phyloP scores from a whole-genome alignment of 2,113 vertebrate genomes.

The Fregetta grallaria region DNA sequence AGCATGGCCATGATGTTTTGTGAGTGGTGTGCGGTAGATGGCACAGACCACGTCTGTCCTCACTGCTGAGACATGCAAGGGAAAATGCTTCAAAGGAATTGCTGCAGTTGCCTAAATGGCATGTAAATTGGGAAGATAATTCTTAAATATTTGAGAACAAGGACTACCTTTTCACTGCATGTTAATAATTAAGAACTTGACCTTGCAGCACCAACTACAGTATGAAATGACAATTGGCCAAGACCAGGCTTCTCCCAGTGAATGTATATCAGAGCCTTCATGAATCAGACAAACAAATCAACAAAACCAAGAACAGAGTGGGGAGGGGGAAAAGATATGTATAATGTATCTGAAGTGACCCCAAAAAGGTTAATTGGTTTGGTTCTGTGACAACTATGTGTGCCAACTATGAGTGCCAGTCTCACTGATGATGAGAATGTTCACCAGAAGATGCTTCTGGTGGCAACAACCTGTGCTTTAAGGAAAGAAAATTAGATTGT shows the following conservation, averaged over 20 bases:
- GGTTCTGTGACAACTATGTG: background rate
- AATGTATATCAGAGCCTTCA: background rate
- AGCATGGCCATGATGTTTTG: background rate
- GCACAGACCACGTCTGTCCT: background rate
- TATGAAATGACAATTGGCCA: background rate
- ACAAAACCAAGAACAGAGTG: background rate
- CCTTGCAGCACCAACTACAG: fast-evolving
- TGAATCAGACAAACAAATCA: background rate
- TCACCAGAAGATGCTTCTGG: background rate
- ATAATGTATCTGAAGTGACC: background rate
- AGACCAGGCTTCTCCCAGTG: background rate
- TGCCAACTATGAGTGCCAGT: background rate
- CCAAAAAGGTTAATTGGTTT: background rate
- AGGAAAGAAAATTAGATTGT: background rate
- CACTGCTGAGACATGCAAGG: background rate
- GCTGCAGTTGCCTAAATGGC: background rate
- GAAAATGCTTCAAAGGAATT: background rate
- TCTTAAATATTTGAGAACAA: background rate
- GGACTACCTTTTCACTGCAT: background rate
- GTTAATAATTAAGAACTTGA: background rate
- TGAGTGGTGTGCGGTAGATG: background rate
- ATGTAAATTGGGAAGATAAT: background rate
- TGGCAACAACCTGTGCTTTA: background rate
- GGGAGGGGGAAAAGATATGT: background rate
- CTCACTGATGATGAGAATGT: background rate